Evolutionary conservation across 2,888 invertebrate species (phyloP).

Genomic region (Drosophila eohydei): DNA sequence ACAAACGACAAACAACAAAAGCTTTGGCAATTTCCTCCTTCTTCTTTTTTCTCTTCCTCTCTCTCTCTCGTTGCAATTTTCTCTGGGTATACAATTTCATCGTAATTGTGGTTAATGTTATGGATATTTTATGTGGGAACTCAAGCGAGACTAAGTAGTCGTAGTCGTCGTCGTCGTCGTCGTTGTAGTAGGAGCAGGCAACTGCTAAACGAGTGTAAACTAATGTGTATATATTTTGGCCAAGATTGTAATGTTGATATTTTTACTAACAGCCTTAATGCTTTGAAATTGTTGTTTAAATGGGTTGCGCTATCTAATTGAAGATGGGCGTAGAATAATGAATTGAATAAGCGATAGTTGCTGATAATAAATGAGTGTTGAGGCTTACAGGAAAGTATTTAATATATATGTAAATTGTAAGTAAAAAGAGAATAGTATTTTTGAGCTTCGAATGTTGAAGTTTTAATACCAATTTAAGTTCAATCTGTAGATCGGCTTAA

Average conservation of each 20-base stretch:
- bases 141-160: slow-evolving; percentile 12
- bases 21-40: slow-evolving; percentile 36
- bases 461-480: too few species aligned
- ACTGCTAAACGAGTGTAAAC: slow-evolving; percentile 4
- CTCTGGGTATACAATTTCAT: slow-evolving; percentile 58
- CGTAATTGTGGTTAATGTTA: slow-evolving; percentile 80
- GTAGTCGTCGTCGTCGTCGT: background rate
- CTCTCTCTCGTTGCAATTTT: slow-evolving; percentile 33
- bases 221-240: slow-evolving; percentile 16
- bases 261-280: background rate
- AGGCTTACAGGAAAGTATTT: too few species aligned
- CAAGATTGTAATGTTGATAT: slow-evolving; percentile 10
- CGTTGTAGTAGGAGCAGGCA: background rate
- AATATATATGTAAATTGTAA: background rate
- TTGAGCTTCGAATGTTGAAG: too few species aligned
- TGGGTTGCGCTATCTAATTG: background rate
- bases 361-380: too few species aligned
- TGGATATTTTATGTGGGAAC: slow-evolving; percentile 75
- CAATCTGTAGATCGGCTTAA: too few species aligned
- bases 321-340: background rate
- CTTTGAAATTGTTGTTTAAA: background rate
- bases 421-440: background rate
- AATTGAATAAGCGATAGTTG: background rate
- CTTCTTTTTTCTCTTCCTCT: background rate
- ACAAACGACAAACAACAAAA: slow-evolving; percentile 21